Percentiles rank a stretch among this genome's conserved stretches.
These are phyloP conservation scores for Phainopepla nitens DNA, from an alignment of 2,113 vertebrate species.

Conservation along the genomic window DNA sequence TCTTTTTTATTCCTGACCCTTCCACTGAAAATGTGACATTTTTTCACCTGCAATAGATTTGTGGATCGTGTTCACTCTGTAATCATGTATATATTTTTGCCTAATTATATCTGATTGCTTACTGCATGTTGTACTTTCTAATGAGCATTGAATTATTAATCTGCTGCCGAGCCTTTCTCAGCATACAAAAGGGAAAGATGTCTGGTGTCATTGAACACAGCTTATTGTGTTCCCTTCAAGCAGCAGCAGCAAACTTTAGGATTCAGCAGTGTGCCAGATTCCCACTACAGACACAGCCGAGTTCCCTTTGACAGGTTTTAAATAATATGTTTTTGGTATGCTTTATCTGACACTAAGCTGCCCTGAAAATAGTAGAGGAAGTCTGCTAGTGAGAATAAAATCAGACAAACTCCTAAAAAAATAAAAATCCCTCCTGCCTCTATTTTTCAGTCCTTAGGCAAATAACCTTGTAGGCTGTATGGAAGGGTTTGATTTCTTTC, in stretches of 20 bases:
- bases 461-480: slow-evolving; percentile 27
- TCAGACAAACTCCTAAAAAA: not conserved
- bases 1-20: not conserved
- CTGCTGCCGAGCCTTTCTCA: not conserved
- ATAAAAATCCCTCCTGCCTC: not conserved
- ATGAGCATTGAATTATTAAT: slow-evolving; percentile 54
- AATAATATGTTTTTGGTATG: slow-evolving; percentile 36
- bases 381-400: slow-evolving; percentile 26
- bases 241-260: slow-evolving; percentile 20
- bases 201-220: not conserved
- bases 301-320: slow-evolving; percentile 40
- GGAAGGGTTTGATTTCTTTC: not conserved
- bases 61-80: not conserved
- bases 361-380: slow-evolving; percentile 46
- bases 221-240: not conserved
- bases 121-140: not conserved
- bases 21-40: not conserved
- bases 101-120: slow-evolving; percentile 34
- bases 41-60: not conserved
- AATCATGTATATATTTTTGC: not conserved
- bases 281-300: not conserved
- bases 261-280: slow-evolving; percentile 20
- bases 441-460: slow-evolving; percentile 39
- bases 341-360: slow-evolving; percentile 61
- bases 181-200: not conserved